phyloP scores from a whole-genome alignment of 2,113 vertebrate species.

The Brachionichthys hirsutus region DNA sequence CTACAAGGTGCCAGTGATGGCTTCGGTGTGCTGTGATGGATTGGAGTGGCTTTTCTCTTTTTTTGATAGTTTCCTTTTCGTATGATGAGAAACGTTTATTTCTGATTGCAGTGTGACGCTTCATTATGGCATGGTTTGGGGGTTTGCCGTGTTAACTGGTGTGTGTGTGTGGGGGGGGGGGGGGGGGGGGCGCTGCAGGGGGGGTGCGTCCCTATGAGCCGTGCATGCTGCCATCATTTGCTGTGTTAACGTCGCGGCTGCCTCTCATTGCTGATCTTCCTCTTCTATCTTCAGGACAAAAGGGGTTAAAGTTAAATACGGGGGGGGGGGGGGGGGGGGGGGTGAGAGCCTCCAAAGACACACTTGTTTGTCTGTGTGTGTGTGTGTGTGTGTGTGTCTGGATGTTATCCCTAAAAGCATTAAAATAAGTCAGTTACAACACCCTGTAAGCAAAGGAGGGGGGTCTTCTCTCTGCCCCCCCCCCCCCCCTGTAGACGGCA shows the following conservation, averaged over 20 bases:
- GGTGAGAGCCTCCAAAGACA: constrained; percentile 33
- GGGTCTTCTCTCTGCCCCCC: constrained; percentile 7
- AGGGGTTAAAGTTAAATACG: neutral
- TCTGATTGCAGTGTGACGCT: constrained; percentile 65
- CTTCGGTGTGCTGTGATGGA: constrained; percentile 78
- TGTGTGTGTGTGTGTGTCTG: constrained; percentile 31
- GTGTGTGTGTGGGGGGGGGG: constrained; percentile 16
- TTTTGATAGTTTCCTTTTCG: constrained; percentile 45
- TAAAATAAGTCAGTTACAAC: constrained; percentile 22
- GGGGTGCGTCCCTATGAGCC: constrained; percentile 44
- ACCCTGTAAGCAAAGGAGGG: neutral
- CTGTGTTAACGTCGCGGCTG: constrained; percentile 43
- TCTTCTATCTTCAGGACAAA: neutral
- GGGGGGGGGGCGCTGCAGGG: no score
- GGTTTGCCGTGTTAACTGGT: constrained; percentile 74
- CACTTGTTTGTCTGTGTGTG: constrained; percentile 24
- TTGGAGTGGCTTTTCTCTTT: constrained; percentile 65
- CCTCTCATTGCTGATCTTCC: constrained; percentile 35
- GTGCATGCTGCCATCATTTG: constrained; percentile 65
- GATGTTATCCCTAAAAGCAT: neutral
- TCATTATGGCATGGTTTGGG: constrained; percentile 78
- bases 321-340: constrained; percentile 19
- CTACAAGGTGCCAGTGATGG: constrained; percentile 76
- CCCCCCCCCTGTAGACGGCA: constrained; percentile 10
- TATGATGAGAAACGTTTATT: constrained; percentile 70